Percentiles rank a stretch among this genome's conserved stretches.
Conservation (phyloP, 2,797 vertebrate genomes). For the Spinibarbus caldwelli region DNA sequence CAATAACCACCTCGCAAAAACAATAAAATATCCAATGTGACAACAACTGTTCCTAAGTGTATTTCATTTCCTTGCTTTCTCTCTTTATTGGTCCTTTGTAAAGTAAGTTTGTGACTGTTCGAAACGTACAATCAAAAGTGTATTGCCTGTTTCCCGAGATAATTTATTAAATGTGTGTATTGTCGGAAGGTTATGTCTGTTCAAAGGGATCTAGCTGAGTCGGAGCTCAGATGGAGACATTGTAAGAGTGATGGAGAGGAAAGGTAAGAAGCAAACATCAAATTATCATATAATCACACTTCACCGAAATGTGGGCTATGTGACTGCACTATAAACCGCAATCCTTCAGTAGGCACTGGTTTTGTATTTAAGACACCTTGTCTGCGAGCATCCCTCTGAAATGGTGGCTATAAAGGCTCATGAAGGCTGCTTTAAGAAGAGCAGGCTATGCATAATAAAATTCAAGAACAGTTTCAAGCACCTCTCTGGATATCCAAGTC, state of each 20-base stretch:
- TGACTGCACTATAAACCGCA: conserved; percentile 35
- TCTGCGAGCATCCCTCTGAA: conserved; percentile 26
- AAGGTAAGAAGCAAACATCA: conserved; percentile 50
- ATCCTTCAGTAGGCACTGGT: background rate
- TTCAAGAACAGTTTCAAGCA: conserved; percentile 26
- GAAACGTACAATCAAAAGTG: conserved; percentile 39
- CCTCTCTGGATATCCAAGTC: conserved; percentile 25
- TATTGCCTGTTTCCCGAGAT: conserved; percentile 52
- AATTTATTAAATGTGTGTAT: conserved; percentile 42
- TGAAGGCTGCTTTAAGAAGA: conserved; percentile 20
- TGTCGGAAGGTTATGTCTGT: conserved; percentile 26
- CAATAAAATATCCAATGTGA: conserved; percentile 54
- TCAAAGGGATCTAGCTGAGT: background rate
- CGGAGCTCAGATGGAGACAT: conserved; percentile 33
- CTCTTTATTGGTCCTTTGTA: conserved; percentile 51
- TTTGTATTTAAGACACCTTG: conserved; percentile 36
- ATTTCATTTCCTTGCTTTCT: conserved; percentile 49
- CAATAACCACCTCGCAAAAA: conserved; percentile 53
- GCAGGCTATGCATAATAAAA: conserved; percentile 32
- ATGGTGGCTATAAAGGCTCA: conserved; percentile 26
- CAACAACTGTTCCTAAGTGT: conserved; percentile 48
- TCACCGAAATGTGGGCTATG: conserved; percentile 16
- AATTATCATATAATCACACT: conserved; percentile 57
- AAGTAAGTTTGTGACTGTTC: conserved; percentile 48
- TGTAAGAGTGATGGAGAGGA: conserved; percentile 43